Base-by-base conservation (phyloP, 2,888 invertebrate species). In the Netelia melanura region DNA sequence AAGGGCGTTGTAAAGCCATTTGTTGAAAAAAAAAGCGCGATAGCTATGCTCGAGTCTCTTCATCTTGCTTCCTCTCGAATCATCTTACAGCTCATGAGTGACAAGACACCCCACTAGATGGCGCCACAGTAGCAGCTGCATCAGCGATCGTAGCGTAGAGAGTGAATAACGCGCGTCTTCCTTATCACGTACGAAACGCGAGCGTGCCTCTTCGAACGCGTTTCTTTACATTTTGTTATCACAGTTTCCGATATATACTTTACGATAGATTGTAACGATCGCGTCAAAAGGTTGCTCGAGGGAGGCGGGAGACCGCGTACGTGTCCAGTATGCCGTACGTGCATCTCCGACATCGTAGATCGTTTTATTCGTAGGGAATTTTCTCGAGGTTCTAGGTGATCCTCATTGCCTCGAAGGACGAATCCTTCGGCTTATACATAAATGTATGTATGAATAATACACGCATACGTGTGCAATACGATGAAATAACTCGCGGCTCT, bases 361-460 rank as follows among this genome's bases (percentile, higher is more conserved):
- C 30, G 3, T 5, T 48, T 44, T 61, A 14, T 52, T 48, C 11
- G 17, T 48, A 25, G 17, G 2, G 44, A 58, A 44, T 58, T 77
- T 61, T 30, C 25, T 44, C 0, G 23, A 58, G 48, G 56, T 25
- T 44, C 76, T 23, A n/a, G 30, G 56, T 17, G 9, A 67, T 8
- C 5, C 75, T 38, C 30, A 62, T 64, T 30, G 48, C 30, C 30
- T 54, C 38, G 75, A 30, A 76, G 65, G 56, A 30, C n/a, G 56
- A 58, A 17, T 23, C 23, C 6, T 30, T 44, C 23, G 56, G 67
- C 17, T 76, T 30, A 14, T 65, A 30, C 14, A 77, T 64, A 11
- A 72, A 81, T 81, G 58, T 72, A 81, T 67, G 48, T 58, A 65
- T 70, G 44, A 68, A 56, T 65, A 78, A 61, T n/a, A 17, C 17